Evolutionary conservation across 2,113 vertebrate species (phyloP).

Genomic region (Channa argus): DNA sequence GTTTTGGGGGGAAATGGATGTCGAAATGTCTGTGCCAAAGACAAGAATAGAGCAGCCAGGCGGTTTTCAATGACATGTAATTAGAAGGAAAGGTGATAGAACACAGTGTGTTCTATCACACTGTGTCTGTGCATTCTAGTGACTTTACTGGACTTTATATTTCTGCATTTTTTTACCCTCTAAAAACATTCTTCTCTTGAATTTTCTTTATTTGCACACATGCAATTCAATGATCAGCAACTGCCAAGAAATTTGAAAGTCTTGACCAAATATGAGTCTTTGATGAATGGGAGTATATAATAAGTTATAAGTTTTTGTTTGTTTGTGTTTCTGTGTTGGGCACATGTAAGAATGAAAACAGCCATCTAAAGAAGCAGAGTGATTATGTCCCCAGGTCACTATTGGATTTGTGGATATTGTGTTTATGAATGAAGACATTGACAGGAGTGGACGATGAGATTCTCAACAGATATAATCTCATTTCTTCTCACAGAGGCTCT

Average conservation of each 20-base stretch:
- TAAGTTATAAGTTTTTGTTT: slow-evolving; percentile 1
- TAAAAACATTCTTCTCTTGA: neutral
- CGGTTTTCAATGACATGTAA: too few species aligned
- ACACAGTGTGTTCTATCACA: too few species aligned
- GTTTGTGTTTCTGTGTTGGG: neutral
- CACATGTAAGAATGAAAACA: neutral
- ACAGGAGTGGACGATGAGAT: slow-evolving; percentile 51
- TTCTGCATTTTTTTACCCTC: too few species aligned
- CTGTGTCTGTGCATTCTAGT: too few species aligned
- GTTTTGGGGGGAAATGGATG: too few species aligned
- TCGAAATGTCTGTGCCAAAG: too few species aligned
- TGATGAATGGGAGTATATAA: slow-evolving; percentile 23
- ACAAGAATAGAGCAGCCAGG: too few species aligned
- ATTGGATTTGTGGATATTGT: slow-evolving; percentile 68
- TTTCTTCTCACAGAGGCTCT: slow-evolving; percentile 45
- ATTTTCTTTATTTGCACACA: slow-evolving; percentile 10
- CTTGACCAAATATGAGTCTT: slow-evolving; percentile 38
- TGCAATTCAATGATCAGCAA: slow-evolving; percentile 22
- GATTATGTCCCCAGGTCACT: slow-evolving; percentile 65
- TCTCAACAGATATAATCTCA: slow-evolving; percentile 57
- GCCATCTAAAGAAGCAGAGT: slow-evolving; percentile 21
- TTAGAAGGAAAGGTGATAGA: too few species aligned
- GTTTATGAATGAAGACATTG: slow-evolving; percentile 65
- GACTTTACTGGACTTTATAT: too few species aligned
- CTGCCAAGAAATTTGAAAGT: slow-evolving; percentile 12